A percentile compares a stretch with the other conserved stretches of the same genome.
Evolutionary conservation across 1,140 invertebrate genomes (phyloP).

Genomic region (Rhagoletis pomonella): DNA sequence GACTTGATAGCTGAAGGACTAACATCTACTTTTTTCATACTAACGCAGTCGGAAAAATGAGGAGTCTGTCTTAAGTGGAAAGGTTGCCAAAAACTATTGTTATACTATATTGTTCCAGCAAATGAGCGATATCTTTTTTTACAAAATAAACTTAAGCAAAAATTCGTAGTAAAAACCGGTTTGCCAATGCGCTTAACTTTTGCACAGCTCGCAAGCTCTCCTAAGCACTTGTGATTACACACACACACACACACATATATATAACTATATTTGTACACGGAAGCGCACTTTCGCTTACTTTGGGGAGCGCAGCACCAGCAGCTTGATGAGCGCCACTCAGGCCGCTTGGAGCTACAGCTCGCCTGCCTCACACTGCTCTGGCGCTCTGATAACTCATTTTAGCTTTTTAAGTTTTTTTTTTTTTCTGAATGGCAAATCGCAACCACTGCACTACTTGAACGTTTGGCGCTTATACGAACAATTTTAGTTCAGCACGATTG

Average conservation of each 20-base stretch:
- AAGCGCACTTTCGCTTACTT: background rate
- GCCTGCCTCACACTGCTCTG: background rate
- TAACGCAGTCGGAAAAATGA: no score
- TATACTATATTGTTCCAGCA: no score
- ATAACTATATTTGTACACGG: no score
- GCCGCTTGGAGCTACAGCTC: background rate
- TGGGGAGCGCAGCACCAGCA: background rate
- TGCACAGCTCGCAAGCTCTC: background rate
- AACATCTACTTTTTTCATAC: no score
- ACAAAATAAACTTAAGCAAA: no score
- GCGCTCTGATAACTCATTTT: conserved; percentile 34
- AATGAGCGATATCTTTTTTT: no score
- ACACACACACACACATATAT: no score
- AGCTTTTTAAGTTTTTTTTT: background rate
- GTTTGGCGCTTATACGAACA: background rate
- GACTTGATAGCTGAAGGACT: no score
- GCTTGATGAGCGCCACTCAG: background rate
- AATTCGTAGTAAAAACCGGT: conserved; percentile 37
- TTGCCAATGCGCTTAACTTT: background rate
- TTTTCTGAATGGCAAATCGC: background rate
- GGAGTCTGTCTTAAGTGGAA: no score
- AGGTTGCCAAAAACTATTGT: no score
- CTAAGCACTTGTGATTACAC: background rate
- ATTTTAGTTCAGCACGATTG: conserved; percentile 37
- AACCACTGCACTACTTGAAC: conserved; percentile 24